These are phyloP conservation scores for Epirrhoe tristata DNA, from an alignment of 2,888 invertebrate species.

Conservation along the genomic window DNA sequence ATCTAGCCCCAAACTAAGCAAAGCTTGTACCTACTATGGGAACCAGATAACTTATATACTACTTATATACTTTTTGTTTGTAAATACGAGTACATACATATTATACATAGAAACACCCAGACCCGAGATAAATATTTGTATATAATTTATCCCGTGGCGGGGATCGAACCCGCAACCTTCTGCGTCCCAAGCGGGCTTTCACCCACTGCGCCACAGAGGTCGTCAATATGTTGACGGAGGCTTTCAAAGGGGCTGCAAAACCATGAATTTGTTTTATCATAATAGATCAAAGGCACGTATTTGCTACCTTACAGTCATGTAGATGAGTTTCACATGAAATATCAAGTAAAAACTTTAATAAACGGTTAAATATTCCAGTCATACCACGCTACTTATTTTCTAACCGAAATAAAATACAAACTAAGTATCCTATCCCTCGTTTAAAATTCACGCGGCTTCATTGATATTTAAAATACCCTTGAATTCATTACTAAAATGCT, in stretches of 20 bases:
- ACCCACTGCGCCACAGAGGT: not conserved
- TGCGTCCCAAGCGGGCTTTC: too few relatives aligned
- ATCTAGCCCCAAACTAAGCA: too few relatives aligned
- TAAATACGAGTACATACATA: too few relatives aligned
- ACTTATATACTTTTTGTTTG: too few relatives aligned
- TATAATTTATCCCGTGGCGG: too few relatives aligned
- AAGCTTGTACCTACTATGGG: too few relatives aligned
- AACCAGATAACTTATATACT: too few relatives aligned
- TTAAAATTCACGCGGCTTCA: conserved; percentile 16
- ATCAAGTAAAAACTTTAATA: not conserved
- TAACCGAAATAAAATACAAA: conserved; percentile 1
- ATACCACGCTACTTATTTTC: not conserved
- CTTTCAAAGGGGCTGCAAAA: not conserved
- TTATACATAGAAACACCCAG: too few relatives aligned
- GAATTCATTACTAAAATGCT: conserved; percentile 27
- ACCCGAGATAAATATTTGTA: too few relatives aligned
- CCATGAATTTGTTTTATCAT: not conserved
- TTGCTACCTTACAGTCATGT: not conserved
- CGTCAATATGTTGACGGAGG: not conserved
- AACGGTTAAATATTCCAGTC: conserved; percentile 4
- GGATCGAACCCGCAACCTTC: too few relatives aligned
- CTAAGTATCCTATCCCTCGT: not conserved
- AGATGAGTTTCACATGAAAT: not conserved
- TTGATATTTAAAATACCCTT: conserved; percentile 28
- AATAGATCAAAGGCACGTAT: not conserved